phyloP scores from a whole-genome alignment of 2,113 vertebrate genomes.

The Sapayoa aenigma region DNA sequence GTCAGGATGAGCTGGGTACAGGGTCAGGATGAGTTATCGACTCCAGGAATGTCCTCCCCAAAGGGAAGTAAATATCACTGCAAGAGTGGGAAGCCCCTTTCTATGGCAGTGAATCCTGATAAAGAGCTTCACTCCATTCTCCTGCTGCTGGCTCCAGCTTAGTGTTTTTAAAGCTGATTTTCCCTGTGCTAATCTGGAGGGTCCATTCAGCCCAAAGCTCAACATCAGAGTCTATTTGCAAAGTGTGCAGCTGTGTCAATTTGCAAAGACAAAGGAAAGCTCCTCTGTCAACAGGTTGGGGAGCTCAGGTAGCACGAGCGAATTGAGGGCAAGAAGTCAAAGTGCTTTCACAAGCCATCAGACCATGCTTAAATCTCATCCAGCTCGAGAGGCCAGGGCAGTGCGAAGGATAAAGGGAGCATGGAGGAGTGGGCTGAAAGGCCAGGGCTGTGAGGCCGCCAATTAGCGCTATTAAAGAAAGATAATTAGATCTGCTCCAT shows the following conservation, averaged over 20 bases:
- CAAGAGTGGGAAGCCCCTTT: constrained; percentile 49
- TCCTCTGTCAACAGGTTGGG: constrained; percentile 78
- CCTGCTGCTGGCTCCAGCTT: constrained; percentile 66
- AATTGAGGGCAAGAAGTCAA: constrained; percentile 81
- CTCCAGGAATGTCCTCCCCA: constrained; percentile 52
- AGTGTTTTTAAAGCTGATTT: constrained; percentile 74
- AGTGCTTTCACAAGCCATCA: constrained; percentile 66
- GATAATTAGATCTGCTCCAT: constrained; percentile 76
- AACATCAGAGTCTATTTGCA: constrained; percentile 81
- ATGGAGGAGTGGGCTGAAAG: constrained; percentile 36
- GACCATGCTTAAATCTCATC: constrained; percentile 56
- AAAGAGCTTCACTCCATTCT: constrained; percentile 72
- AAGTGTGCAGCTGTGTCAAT: constrained; percentile 94
- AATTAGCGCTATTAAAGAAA: constrained; percentile 74
- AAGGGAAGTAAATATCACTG: constrained; percentile 60
- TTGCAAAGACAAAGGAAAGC: constrained; percentile 83
- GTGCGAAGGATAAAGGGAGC: constrained; percentile 38
- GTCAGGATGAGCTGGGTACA: neutral
- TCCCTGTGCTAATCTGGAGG: constrained; percentile 72
- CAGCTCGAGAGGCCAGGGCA: constrained; percentile 32
- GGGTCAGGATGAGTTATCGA: constrained; percentile 3
- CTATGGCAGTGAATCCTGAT: constrained; percentile 65
- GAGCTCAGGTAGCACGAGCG: constrained; percentile 77
- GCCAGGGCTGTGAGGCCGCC: constrained; percentile 60
- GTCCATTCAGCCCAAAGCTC: constrained; percentile 72